These are phyloP conservation scores for Onychostruthus taczanowskii DNA, from an alignment of 2,113 vertebrate species.

Conservation along the genomic window DNA sequence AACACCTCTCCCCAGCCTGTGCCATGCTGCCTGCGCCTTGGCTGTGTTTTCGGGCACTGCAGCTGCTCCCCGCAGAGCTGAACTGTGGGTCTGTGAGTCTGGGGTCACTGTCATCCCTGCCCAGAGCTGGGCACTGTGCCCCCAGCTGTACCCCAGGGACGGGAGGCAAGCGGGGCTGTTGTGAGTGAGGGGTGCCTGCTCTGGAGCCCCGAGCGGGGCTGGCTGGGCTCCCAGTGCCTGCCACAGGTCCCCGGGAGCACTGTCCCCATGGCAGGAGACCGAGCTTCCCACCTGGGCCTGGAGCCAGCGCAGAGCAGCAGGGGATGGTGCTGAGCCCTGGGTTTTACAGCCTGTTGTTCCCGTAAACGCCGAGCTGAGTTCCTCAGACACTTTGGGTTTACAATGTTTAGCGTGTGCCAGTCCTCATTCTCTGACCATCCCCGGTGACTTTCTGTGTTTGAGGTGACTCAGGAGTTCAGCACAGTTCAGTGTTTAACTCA, in stretches of 20 bases:
- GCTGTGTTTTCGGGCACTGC: fast-evolving
- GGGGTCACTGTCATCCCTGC: neutral
- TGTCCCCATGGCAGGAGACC: fast-evolving
- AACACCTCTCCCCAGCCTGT: neutral
- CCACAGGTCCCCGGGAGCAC: fast-evolving
- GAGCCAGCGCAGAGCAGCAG: fast-evolving
- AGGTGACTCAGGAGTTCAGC: neutral
- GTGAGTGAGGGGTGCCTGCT: neutral
- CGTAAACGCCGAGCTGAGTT: neutral
- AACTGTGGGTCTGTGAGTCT: neutral
- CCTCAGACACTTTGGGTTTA: neutral
- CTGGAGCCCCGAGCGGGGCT: fast-evolving
- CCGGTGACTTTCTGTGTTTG: neutral
- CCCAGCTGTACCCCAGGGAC: fast-evolving
- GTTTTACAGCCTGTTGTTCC: neutral
- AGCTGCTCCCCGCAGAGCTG: neutral
- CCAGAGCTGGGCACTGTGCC: neutral
- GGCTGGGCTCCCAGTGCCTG: neutral
- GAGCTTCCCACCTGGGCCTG: fast-evolving
- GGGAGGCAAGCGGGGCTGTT: fast-evolving
- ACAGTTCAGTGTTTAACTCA: neutral
- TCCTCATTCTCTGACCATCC: fast-evolving
- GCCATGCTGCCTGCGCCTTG: neutral
- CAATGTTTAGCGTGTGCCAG: neutral
- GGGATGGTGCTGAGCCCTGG: neutral